Base-by-base conservation (phyloP, 2,888 invertebrate species). In the Pterobdella sp. region DNA sequence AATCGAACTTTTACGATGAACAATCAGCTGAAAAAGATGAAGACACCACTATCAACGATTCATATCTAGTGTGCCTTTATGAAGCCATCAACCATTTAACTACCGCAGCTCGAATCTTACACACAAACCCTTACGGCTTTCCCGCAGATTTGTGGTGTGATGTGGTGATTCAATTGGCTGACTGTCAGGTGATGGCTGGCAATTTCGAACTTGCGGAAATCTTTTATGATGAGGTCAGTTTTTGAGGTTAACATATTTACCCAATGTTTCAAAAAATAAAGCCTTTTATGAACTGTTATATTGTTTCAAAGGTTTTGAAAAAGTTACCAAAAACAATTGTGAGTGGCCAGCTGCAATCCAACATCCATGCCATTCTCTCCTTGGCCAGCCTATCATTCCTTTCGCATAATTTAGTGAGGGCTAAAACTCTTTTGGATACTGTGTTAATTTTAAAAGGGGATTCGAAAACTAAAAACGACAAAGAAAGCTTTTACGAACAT, bases 151-250 rank as follows among this genome's bases (percentile, higher is more conserved):
- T 32, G 22, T 70, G 70, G 70, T 56, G 49, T 31, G 70, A 70
- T 29, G 56, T 70, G 22, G 29, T 70, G 56, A 42, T 34, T 22
- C 52, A 42, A 36, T 26, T 70, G 70, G 70, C 70, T 31, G 70
- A 70, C 56, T 70, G 70, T 60, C 70, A 34, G 32, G 52, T 70
- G 31, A 70, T 70, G 70, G 52, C 29, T 22, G 70, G 70, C 18
- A 52, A 60, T 52, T 34, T 70, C 22, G 70, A 70, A 18, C 32
- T 56, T 18, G 70, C 70, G 14, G 70, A 70, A 29, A 70, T 22
- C 4, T 42, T n/a, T 42, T 70, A 70, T 35, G 70, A 70, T 34
- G 56, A 70, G 60, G 60, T 52, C 26, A 26, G 7, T 42, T 42
- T 42, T 42, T n/a, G n/a, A n/a, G n/a, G n/a, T n/a, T n/a, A n/a